A percentile compares a stretch with the other conserved stretches of the same genome.
Evolutionary conservation across 2,797 vertebrate genomes (phyloP).

Genomic region (Falco columbarius): DNA sequence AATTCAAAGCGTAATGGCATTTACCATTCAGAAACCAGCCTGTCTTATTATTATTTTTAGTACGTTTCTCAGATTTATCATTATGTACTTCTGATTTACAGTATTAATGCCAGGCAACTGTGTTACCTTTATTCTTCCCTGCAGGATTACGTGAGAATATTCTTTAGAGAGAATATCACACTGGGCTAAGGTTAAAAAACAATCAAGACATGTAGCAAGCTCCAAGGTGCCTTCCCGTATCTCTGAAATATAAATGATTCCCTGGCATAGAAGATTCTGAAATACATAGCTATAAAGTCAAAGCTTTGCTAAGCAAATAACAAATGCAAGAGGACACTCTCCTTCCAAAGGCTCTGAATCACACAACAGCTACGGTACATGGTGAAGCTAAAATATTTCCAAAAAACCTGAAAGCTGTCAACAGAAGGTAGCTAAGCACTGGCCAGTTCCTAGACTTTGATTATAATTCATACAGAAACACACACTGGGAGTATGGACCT

Average conservation of each 20-base stretch:
- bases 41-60: slow-evolving; percentile 55
- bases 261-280: slow-evolving; percentile 63
- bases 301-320: slow-evolving; percentile 71
- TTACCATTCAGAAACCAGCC: slow-evolving; percentile 18
- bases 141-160: slow-evolving; percentile 42
- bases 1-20: slow-evolving; percentile 18
- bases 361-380: background rate
- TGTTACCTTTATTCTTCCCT: slow-evolving; percentile 34
- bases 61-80: background rate
- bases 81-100: slow-evolving; percentile 52
- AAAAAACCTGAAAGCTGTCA: slow-evolving; percentile 18
- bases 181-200: slow-evolving; percentile 55
- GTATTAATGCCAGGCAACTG: slow-evolving; percentile 44
- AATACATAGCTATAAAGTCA: slow-evolving; percentile 66
- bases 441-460: background rate
- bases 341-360: slow-evolving; percentile 64
- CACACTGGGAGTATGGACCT: background rate
- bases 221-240: slow-evolving; percentile 15
- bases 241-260: slow-evolving; percentile 61
- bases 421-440: slow-evolving; percentile 11
- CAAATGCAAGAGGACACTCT: slow-evolving; percentile 58
- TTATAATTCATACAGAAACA: slow-evolving; percentile 41
- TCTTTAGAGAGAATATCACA: slow-evolving; percentile 39
- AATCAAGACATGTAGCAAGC: slow-evolving; percentile 52
- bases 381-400: slow-evolving; percentile 28